These are phyloP conservation scores for Astyanax mexicanus DNA, from an alignment of 2,797 vertebrate genomes.

Conservation along the genomic window DNA sequence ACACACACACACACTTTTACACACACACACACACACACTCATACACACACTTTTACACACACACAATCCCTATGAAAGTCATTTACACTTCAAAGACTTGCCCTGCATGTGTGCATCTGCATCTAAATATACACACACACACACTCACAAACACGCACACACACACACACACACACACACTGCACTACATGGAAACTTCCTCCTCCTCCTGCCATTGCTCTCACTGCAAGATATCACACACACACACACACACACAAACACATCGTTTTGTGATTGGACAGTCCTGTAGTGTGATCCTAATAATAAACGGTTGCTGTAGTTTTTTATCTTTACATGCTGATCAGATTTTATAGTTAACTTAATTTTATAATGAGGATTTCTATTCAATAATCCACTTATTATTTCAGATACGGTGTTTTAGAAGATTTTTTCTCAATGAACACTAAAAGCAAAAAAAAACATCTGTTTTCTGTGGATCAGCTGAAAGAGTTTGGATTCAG, in stretches of 20 bases:
- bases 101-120: conserved; percentile 48
- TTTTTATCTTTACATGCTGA: no score
- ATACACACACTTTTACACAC: no score
- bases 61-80: conserved; percentile 51
- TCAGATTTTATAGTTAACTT: no score
- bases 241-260: conserved; percentile 17
- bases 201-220: conserved; percentile 25
- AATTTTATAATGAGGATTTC: no score
- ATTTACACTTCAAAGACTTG: conserved; percentile 62
- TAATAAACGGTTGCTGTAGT: no score
- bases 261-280: neutral
- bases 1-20: conserved; percentile 34
- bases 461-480: no score
- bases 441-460: no score
- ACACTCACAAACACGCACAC: conserved; percentile 27
- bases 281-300: neutral
- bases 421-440: no score
- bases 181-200: conserved; percentile 33
- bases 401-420: no score
- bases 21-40: conserved; percentile 41
- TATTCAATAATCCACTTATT: no score
- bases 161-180: conserved; percentile 31
- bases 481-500: no score
- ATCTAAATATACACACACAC: conserved; percentile 39
- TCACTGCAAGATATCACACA: conserved; percentile 34